Evolutionary conservation across 2,113 vertebrate genomes (phyloP), one percentile per base, ranked within the genome.

Genomic region (Vidua macroura): DNA sequence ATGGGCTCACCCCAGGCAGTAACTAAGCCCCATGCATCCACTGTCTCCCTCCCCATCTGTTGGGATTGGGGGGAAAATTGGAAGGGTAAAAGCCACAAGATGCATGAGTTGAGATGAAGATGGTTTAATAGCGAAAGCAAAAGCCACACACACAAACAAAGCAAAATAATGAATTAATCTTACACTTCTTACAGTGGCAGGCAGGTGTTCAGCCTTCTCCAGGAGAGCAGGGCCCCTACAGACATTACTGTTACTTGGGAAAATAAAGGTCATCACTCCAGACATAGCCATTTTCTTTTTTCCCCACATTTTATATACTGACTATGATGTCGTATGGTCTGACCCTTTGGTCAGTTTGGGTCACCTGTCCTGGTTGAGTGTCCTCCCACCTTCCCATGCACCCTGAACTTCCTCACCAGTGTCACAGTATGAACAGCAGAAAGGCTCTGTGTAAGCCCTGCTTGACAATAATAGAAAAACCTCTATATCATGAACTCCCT

Each of bases 101-200:
- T 0, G 0, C 9, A 4, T 15, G 6, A 16, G 10, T 31, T 72
- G 17, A 58, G 3, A 43, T 22, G 51, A 25, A 49, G 8, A 58
- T 0, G 0, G 8, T 28, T 81, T 37, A 73, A 28, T 8, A 58
- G 22, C 0, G 0, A 80, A 33, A 63, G 12, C 9, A 72, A 58
- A 70, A 80, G 8, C 8, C 25, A 15, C 1, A 2, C 12, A 46
- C 6, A 39, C 5, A 48, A 22, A 4, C 9, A 49, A 58, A 64
- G 8, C 7, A 58, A 88, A 66, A 13, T 4, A 58, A 33, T 17
- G 11, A 64, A 43, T 51, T 43, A 33, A 51, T 58, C 8, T 15
- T 43, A 15, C 35, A 31, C 18, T 51, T 3, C 25, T 49, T 56
- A 22, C 43, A 39, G 12, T 23, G 11, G 9, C 21, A 35, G 16